Evolutionary conservation across 2,113 vertebrate genomes (phyloP), one percentile per base, ranked within the genome.

Genomic region (Riparia riparia): DNA sequence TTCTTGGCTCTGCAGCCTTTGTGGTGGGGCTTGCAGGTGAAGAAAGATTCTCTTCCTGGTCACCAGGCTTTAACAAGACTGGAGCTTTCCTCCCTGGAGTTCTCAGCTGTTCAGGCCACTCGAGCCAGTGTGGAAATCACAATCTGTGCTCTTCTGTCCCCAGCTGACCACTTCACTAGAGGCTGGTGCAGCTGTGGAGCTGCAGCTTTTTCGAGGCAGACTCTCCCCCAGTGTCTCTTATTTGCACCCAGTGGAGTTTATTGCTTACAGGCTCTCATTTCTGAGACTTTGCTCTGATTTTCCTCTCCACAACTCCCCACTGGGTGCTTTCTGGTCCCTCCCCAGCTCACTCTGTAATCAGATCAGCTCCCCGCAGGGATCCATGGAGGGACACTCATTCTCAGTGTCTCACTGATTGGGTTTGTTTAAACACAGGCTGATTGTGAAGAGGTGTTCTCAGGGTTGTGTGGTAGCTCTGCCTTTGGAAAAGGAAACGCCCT

Each of bases 341-440:
- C 54, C 49, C 31, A 26, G n/a, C 69, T 87, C 80, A 17, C 51
- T 95, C 53, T 60, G 57, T 93, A 94, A 96, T 96, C 88, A 94
- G 78, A 94, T 92, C 91, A 92, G 88, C 70, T 95, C 76, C 47
- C 81, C 0, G 21, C 54, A 66, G 93, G 76, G 74, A 92, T 86
- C 79, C 69, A 18, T 24, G 61, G 88, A 86, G 44, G 88, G 82
- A 91, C 74, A 78, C 82, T 95, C 70, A 11, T 85, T 94, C 95
- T 93, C 19, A 0, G 51, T 69, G 51, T 90, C 95, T 95, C 65
- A 45, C 81, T 96, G 96, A 96, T 96, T 87, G 69, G 86, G 73
- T 91, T 91, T 96, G 93, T 96, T 97, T 92, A 91, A 89, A 96
- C 95, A 97, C 82, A 95, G 86, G 73, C 92, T 97, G 94, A 96